These are phyloP conservation scores for Caenorhabditis becei DNA, from an alignment of 2,888 invertebrate species.

Conservation along the genomic window DNA sequence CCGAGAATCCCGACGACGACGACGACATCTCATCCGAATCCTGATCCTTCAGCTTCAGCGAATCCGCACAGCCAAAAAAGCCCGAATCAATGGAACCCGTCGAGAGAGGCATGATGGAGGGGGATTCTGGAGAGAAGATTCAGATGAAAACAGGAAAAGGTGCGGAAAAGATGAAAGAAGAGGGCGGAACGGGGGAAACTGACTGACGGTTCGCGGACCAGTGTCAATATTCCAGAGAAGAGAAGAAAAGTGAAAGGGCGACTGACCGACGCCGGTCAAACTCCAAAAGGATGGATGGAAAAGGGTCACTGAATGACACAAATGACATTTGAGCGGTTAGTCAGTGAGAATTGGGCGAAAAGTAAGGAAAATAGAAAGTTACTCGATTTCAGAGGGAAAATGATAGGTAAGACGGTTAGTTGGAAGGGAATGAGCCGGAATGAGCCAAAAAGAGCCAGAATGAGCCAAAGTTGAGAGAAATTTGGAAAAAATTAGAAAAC, in stretches of 20 bases:
- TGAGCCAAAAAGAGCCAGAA: no score
- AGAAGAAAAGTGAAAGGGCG: conserved; percentile 30
- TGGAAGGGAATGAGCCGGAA: no score
- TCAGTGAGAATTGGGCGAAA: no score
- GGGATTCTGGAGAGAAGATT: background rate
- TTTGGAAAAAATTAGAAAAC: no score
- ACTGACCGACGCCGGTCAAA: conserved; percentile 26
- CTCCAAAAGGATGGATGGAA: background rate
- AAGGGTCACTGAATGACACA: no score
- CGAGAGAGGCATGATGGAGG: conserved; percentile 47
- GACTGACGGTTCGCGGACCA: no score
- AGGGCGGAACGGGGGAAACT: conserved; percentile 23
- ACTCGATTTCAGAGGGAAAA: no score
- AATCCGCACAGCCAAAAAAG: conserved; percentile 38
- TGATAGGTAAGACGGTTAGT: no score
- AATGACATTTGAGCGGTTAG: no score
- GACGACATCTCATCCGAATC: background rate
- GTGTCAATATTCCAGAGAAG: conserved; percentile 39
- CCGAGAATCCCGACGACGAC: conserved; percentile 1
- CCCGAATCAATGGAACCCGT: conserved; percentile 64
- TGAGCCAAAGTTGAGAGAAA: no score
- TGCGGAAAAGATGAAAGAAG: background rate
- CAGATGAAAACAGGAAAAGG: background rate
- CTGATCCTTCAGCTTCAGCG: conserved; percentile 16
- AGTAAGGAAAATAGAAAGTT: background rate